phyloP scores from a whole-genome alignment of 2,888 invertebrate species.

The Leptinotarsa haldemani region DNA sequence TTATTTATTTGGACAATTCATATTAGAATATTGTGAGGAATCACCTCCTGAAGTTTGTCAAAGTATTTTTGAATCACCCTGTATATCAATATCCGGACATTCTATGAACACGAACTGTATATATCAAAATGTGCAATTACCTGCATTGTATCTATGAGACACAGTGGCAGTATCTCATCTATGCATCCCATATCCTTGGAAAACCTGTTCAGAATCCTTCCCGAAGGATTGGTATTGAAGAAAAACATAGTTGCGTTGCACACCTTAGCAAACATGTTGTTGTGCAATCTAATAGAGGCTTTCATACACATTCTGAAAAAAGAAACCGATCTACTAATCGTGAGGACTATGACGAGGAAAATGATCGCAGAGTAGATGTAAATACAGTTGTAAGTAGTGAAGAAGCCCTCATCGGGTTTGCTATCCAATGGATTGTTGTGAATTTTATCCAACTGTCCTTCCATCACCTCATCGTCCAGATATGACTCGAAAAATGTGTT shows the following conservation, averaged over 20 bases:
- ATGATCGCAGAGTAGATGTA: constrained; percentile 54
- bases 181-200: constrained; percentile 76
- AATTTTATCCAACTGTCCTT: constrained; percentile 43
- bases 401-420: constrained; percentile 42
- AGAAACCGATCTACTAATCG: constrained; percentile 65
- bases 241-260: constrained; percentile 75
- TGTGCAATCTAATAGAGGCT: constrained; percentile 70
- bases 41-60: too few relatives aligned
- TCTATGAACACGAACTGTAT: too few relatives aligned
- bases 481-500: constrained; percentile 42
- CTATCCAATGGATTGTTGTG: constrained; percentile 16
- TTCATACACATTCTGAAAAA: constrained; percentile 69
- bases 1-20: too few relatives aligned
- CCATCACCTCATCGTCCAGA: constrained; percentile 45
- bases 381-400: constrained; percentile 51
- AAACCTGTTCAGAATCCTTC: constrained; percentile 76
- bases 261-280: constrained; percentile 67
- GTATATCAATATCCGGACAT: too few relatives aligned
- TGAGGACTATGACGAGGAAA: constrained; percentile 60
- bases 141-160: constrained; percentile 67
- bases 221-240: constrained; percentile 76
- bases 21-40: too few relatives aligned
- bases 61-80: too few relatives aligned
- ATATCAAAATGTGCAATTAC: constrained; percentile 45
- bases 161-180: constrained; percentile 68